phyloP scores from a whole-genome alignment of 2,113 vertebrate genomes.

The Xiphophorus couchianus region DNA sequence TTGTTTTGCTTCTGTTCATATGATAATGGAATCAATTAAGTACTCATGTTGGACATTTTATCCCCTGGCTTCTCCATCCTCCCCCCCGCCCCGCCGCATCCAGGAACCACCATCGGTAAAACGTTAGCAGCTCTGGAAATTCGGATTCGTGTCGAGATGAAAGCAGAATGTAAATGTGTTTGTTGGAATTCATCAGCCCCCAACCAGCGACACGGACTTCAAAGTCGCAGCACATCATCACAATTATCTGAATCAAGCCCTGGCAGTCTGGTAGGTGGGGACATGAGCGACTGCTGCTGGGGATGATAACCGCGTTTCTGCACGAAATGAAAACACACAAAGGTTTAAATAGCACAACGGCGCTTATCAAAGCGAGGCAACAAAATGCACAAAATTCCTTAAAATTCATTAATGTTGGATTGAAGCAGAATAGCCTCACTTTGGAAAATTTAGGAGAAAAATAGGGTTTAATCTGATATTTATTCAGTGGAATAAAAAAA shows the following conservation, averaged over 20 bases:
- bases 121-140: slow-evolving; percentile 47
- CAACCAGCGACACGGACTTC: slow-evolving; percentile 56
- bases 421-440: not conserved
- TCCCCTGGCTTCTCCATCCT: slow-evolving; percentile 25
- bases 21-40: slow-evolving; percentile 68
- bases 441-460: too few relatives aligned
- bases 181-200: slow-evolving; percentile 61
- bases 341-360: not conserved
- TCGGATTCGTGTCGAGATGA: slow-evolving; percentile 63
- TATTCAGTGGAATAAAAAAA: too few relatives aligned
- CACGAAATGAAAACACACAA: not conserved
- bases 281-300: slow-evolving; percentile 24
- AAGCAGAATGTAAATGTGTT: slow-evolving; percentile 68
- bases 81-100: slow-evolving; percentile 5
- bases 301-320: slow-evolving; percentile 10
- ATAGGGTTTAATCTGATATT: too few relatives aligned
- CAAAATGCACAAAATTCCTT: not conserved
- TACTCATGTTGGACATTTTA: slow-evolving; percentile 47
- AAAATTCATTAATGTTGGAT: not conserved
- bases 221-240: slow-evolving; percentile 56
- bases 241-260: slow-evolving; percentile 54
- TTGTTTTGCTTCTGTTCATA: slow-evolving; percentile 61
- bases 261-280: slow-evolving; percentile 4
- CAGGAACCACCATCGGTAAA: slow-evolving; percentile 42
- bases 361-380: not conserved